phyloP scores from a whole-genome alignment of 2,113 vertebrate genomes.

The Microcebus lehilahytsara region DNA sequence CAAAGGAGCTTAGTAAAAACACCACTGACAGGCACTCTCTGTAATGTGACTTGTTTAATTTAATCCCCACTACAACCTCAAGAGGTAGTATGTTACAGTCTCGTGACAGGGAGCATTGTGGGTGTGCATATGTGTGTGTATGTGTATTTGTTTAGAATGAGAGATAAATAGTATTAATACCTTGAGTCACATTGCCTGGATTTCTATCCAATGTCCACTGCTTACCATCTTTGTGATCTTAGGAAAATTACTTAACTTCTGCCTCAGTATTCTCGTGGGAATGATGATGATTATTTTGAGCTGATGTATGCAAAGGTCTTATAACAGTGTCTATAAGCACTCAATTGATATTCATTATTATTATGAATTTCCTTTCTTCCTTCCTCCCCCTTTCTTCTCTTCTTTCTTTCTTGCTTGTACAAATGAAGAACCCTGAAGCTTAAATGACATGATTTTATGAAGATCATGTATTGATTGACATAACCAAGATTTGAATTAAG shows the following conservation, averaged over 20 bases:
- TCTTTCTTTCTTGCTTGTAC: neutral
- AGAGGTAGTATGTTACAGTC: no score
- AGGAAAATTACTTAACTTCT: neutral
- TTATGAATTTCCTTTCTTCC: neutral
- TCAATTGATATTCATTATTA: neutral
- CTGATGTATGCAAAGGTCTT: neutral
- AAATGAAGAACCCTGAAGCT: neutral
- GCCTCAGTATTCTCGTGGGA: neutral
- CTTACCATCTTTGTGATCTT: neutral
- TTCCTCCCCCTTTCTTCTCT: neutral
- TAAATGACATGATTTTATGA: neutral
- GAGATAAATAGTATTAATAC: neutral
- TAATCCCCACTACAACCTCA: neutral
- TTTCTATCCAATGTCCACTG: neutral
- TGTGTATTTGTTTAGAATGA: rapidly evolving
- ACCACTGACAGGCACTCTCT: neutral
- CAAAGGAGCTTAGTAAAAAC: neutral
- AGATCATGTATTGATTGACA: neutral
- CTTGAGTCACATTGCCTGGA: neutral
- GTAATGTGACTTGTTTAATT: neutral
- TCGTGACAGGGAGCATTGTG: rapidly evolving
- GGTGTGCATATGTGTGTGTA: neutral
- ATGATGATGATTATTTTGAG: neutral
- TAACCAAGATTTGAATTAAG: neutral
- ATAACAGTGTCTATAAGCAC: neutral